phyloP scores from a whole-genome alignment of 2,888 invertebrate species.

The Philereme transversata region DNA sequence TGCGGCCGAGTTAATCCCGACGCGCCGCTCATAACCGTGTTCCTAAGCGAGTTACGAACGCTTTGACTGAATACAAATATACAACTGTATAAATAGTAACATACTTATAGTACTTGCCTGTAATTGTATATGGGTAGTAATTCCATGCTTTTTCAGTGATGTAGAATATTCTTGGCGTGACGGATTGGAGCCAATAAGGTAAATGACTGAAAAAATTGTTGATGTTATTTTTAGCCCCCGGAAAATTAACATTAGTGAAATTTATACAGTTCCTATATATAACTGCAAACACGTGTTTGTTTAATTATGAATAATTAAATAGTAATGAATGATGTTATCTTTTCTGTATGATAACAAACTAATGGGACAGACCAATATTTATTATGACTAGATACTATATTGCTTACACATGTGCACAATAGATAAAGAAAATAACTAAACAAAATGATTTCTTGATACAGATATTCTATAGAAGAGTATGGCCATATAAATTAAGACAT shows the following conservation, averaged over 20 bases:
- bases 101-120: conserved; percentile 80
- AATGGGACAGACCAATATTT: background rate
- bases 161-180: conserved; percentile 95
- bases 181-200: conserved; percentile 94
- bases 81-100: too few relatives aligned
- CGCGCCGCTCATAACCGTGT: too few relatives aligned
- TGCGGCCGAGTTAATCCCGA: too few relatives aligned
- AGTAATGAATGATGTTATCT: background rate
- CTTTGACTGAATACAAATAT: too few relatives aligned
- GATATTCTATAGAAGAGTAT: too few relatives aligned
- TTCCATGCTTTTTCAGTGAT: conserved; percentile 98
- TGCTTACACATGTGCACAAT: background rate
- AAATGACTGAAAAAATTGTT: conserved; percentile 87
- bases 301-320: too few relatives aligned
- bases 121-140: conserved; percentile 95
- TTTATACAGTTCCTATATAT: background rate
- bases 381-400: background rate
- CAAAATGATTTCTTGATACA: too few relatives aligned
- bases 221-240: conserved; percentile 14
- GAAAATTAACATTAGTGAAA: background rate
- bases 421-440: background rate
- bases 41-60: too few relatives aligned
- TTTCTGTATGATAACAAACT: background rate
- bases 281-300: background rate
- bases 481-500: too few relatives aligned